These are phyloP conservation scores for Brachypodius melanocephalos DNA, from an alignment of 2,113 vertebrate species.

Conservation along the genomic window DNA sequence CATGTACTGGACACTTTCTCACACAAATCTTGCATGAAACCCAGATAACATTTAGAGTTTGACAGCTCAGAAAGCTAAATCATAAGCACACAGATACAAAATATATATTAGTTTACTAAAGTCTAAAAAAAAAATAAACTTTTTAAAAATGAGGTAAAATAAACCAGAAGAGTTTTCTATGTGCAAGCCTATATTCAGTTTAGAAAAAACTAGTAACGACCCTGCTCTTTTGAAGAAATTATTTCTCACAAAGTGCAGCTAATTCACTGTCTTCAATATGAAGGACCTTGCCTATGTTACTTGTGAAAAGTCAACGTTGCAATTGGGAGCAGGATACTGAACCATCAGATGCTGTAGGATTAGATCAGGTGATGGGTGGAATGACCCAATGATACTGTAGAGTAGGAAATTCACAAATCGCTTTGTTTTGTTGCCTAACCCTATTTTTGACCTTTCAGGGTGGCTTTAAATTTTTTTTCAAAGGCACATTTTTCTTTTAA, in stretches of 20 bases:
- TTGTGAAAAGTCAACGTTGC: conserved; percentile 4
- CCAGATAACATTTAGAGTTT: neutral
- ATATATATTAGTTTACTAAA: conserved; percentile 16
- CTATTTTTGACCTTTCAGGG: neutral
- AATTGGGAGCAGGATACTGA: neutral
- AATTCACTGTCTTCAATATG: conserved; percentile 72
- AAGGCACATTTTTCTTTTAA: conserved; percentile 11
- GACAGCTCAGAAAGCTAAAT: neutral
- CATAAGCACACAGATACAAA: conserved; percentile 4
- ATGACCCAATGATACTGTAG: neutral
- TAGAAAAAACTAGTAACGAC: conserved; percentile 34
- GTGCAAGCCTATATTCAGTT: conserved; percentile 39
- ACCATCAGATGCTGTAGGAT: neutral
- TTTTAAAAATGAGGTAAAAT: conserved; percentile 55
- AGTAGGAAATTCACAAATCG: neutral
- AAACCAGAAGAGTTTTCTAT: conserved; percentile 23
- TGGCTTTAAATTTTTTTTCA: neutral
- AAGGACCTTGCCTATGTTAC: conserved; percentile 58
- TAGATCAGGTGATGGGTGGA: neutral
- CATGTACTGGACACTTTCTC: neutral
- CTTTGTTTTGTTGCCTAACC: neutral
- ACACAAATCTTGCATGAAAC: neutral
- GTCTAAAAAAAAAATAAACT: neutral
- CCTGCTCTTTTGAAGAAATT: conserved; percentile 30
- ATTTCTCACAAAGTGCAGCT: conserved; percentile 25